Conservation (phyloP, 1,140 invertebrate genomes). For the Helicoverpa armigera region DNA sequence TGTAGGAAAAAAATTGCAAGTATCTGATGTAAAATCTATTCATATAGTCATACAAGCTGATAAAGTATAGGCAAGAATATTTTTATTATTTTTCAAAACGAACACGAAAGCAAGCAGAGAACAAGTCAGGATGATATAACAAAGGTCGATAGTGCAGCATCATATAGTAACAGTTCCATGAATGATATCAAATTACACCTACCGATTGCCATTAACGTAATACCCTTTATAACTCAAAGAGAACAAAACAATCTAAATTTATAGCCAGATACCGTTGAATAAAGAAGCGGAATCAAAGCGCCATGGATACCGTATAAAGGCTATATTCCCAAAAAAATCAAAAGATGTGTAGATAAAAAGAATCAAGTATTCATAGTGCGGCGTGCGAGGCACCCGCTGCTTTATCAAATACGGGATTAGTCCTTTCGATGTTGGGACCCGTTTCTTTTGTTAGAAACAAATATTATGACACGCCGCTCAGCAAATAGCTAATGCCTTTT, state of each 20-base stretch:
- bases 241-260: constrained; percentile 82
- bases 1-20: not conserved
- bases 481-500: constrained; percentile 72
- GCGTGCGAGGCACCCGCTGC: constrained; percentile 80
- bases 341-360: constrained; percentile 82
- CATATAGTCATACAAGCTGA: not conserved
- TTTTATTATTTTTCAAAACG: not conserved
- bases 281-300: constrained; percentile 83
- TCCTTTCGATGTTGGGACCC: constrained; percentile 68
- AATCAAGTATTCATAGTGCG: constrained; percentile 77
- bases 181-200: constrained; percentile 83
- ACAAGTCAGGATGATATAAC: constrained; percentile 58
- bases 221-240: constrained; percentile 84
- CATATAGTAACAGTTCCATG: constrained; percentile 71
- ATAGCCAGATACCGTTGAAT: constrained; percentile 82
- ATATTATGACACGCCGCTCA: constrained; percentile 81
- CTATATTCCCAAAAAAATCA: constrained; percentile 72
- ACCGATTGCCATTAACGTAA: constrained; percentile 84
- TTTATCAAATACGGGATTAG: constrained; percentile 85
- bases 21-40: not conserved
- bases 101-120: not conserved
- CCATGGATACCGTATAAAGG: constrained; percentile 75
- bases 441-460: constrained; percentile 75
- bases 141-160: constrained; percentile 66
- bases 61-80: not conserved